Conservation (phyloP, 1,140 invertebrate genomes). For the Cherax quadricarinatus region DNA sequence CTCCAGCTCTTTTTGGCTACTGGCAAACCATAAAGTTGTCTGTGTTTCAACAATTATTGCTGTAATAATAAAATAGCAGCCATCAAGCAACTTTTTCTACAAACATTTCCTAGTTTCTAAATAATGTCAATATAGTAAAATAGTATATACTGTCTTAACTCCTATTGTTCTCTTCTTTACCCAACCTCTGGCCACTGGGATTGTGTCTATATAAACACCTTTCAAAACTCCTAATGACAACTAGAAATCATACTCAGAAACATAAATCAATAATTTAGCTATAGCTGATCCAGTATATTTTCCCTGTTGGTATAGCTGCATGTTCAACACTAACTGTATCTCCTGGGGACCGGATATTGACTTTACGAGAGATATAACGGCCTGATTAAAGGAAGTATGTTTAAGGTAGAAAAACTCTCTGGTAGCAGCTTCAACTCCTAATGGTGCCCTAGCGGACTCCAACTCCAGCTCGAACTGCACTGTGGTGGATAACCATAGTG, state of each 20-base stretch:
- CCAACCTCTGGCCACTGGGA: too few relatives aligned
- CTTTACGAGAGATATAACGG: constrained; percentile 84
- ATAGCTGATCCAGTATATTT: constrained; percentile 87
- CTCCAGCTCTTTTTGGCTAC: too few relatives aligned
- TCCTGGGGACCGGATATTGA: constrained; percentile 91
- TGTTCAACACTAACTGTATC: constrained; percentile 89
- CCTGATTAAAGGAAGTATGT: constrained; percentile 81
- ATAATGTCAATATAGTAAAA: too few relatives aligned
- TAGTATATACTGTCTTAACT: too few relatives aligned
- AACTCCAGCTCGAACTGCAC: constrained; percentile 87
- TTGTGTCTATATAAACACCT: too few relatives aligned
- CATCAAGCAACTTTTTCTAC: too few relatives aligned
- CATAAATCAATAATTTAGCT: constrained; percentile 89
- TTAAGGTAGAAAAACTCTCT: constrained; percentile 83
- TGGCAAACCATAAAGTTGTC: too few relatives aligned
- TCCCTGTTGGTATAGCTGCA: constrained; percentile 87
- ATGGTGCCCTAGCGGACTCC: constrained; percentile 81
- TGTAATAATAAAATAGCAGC: too few relatives aligned
- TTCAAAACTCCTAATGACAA: background rate
- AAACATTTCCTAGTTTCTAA: too few relatives aligned
- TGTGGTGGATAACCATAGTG: constrained; percentile 82
- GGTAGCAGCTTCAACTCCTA: constrained; percentile 81
- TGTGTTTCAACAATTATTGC: too few relatives aligned
- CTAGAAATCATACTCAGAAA: constrained; percentile 90
- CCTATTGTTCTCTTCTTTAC: too few relatives aligned